Percentiles rank a stretch among this genome's conserved stretches.
Conservation (phyloP, 2,888 invertebrate species). For the Neoscelio sp. region DNA sequence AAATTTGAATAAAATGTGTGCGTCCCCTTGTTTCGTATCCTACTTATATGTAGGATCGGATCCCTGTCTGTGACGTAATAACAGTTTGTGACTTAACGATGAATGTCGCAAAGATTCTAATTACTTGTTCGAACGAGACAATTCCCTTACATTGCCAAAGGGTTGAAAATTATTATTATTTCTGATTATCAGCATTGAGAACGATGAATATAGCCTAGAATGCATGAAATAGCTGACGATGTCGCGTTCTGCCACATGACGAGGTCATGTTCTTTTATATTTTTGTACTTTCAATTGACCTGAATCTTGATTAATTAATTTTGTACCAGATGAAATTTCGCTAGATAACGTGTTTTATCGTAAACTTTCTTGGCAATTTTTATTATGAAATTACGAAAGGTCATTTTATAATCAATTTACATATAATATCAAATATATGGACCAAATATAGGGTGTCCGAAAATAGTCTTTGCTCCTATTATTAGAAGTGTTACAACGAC, state of each 20-base stretch:
- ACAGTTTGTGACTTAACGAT: not conserved
- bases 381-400: too few species aligned
- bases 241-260: slow-evolving; percentile 32
- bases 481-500: too few species aligned
- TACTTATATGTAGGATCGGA: too few species aligned
- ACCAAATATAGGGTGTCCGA: too few species aligned
- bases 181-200: slow-evolving; percentile 33
- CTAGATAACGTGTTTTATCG: slow-evolving; percentile 20
- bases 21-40: too few species aligned
- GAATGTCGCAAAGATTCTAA: not conserved
- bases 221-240: slow-evolving; percentile 52
- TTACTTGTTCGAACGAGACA: too few species aligned
- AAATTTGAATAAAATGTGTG: too few species aligned
- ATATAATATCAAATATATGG: too few species aligned
- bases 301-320: slow-evolving; percentile 31
- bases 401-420: too few species aligned
- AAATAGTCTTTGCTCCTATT: too few species aligned
- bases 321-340: slow-evolving; percentile 21
- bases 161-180: slow-evolving; percentile 31
- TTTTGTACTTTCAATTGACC: slow-evolving; percentile 34
- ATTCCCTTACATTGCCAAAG: slow-evolving; percentile 39
- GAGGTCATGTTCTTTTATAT: slow-evolving; percentile 47
- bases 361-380: slow-evolving; percentile 9
- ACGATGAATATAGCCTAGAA: slow-evolving; percentile 47
- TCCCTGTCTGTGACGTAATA: too few species aligned